These are phyloP conservation scores for Trachops cirrhosus DNA, from an alignment of 2,797 vertebrate species.

Conservation along the genomic window DNA sequence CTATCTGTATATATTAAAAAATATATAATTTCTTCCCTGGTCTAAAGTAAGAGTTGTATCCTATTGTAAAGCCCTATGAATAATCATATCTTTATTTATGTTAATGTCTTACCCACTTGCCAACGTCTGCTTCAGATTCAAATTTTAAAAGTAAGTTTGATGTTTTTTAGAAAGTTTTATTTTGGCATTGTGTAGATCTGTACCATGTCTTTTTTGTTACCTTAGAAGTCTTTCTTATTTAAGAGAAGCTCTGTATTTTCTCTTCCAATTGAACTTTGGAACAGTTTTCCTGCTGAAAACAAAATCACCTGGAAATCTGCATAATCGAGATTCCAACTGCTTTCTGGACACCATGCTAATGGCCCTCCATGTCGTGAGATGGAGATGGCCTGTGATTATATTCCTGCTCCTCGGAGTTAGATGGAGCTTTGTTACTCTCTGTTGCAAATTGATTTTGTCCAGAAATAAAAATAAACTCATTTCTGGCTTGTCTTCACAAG, in stretches of 20 bases:
- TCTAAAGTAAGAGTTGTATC: not conserved
- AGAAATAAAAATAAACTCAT: not conserved
- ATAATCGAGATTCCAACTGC: too few relatives aligned
- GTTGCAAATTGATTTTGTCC: not conserved
- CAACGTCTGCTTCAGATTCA: not conserved
- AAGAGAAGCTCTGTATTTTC: not conserved
- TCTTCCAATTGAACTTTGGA: not conserved
- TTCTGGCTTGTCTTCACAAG: not conserved
- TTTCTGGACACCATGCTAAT: fast-evolving
- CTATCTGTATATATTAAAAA: not conserved
- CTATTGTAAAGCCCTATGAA: not conserved
- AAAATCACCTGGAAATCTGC: not conserved
- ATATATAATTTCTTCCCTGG: not conserved
- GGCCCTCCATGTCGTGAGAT: fast-evolving
- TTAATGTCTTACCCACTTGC: not conserved
- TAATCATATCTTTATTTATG: not conserved
- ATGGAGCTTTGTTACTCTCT: not conserved
- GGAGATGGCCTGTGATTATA: fast-evolving
- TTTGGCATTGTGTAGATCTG: not conserved
- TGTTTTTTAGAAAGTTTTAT: not conserved
- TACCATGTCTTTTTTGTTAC: not conserved
- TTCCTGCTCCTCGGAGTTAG: not conserved
- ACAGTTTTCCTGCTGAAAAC: not conserved
- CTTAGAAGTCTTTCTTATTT: not conserved
- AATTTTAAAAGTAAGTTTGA: not conserved